Evolutionary conservation across 1,140 invertebrate species (phyloP), one percentile per base, ranked within the genome.

Genomic region (Vollenhovia emeryi): DNA sequence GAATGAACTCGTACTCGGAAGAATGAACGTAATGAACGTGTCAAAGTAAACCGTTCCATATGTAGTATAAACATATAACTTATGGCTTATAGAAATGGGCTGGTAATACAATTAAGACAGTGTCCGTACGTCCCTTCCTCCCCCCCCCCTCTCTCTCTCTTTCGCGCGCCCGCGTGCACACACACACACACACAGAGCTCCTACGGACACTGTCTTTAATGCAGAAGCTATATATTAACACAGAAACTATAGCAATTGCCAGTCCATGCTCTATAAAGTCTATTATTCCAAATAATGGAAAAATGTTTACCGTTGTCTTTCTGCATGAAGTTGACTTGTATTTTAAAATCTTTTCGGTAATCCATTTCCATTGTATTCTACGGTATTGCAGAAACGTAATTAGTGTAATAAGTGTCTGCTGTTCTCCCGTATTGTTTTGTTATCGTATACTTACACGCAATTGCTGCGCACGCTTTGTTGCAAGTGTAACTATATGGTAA

Each of bases 401-500:
- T 73, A 57, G 13, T 4, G 57, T 60, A 59, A 59, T 2, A 74
- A 30, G 11, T 73, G n/a, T n/a, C n/a, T n/a, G n/a, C 21, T 71
- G 18, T 68, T 60, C 27, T 60, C 30, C 7, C 15, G 18, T 36
- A 59, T 76, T 33, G 21, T 59, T 86, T 74, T 48, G 48, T 88
- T 86, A 88, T 76, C 59, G 52, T 86, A 83, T 59, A 76, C 15
- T 71, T 84, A 45, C 40, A 85, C 75, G 73, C 71, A 60, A 82
- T 82, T 75, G 27, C 86, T 75, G 27, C 86, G 89, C 89, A 90
- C 84, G 84, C 89, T 90, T 90, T 43, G 82, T 69, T 84, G 82
- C 75, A 89, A 87, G 62, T 87, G 80, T 86, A 83, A 88, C 55
- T 83, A 80, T 86, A 50, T 86, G 55, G 50, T 84, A 79, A 85